phyloP scores from a whole-genome alignment of 2,888 invertebrate genomes.

The Tachina lurida region DNA sequence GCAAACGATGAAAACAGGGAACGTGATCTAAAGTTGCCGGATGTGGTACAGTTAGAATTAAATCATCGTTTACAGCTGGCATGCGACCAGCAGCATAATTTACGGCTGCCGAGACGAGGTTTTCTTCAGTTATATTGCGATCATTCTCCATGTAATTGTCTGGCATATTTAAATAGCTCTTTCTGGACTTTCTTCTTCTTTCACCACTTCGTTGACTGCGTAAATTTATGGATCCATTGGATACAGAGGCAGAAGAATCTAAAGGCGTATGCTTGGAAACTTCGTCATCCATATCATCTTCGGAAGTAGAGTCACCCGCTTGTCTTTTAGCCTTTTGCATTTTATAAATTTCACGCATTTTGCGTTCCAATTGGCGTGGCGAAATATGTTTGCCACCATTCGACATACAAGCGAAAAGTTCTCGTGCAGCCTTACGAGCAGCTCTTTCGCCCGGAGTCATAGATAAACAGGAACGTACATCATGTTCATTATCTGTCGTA shows the following conservation, averaged over 20 bases:
- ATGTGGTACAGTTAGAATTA: constrained; percentile 88
- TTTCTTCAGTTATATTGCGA: constrained; percentile 88
- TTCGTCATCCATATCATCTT: constrained; percentile 77
- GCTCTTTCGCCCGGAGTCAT: constrained; percentile 94
- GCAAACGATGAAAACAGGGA: constrained; percentile 88
- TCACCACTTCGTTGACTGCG: constrained; percentile 58
- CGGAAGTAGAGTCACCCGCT: constrained; percentile 75
- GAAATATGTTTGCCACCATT: constrained; percentile 95
- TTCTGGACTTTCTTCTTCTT: constrained; percentile 60
- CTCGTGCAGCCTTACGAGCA: constrained; percentile 92
- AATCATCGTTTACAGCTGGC: constrained; percentile 88
- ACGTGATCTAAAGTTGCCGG: constrained; percentile 88
- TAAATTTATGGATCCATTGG: constrained; percentile 72
- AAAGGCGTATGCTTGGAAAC: constrained; percentile 73
- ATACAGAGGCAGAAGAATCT: constrained; percentile 75
- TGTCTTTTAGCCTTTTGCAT: constrained; percentile 80
- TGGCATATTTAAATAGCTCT: constrained; percentile 62
- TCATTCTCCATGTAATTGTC: constrained; percentile 35
- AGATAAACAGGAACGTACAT: constrained; percentile 89
- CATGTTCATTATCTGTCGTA: constrained; percentile 88
- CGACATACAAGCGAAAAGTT: constrained; percentile 93
- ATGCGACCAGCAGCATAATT: constrained; percentile 91
- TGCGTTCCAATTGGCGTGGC: constrained; percentile 90
- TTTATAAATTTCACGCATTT: constrained; percentile 88
- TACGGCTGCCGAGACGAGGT: constrained; percentile 90